Conservation (phyloP, 2,888 invertebrate genomes). For the Elysia crispata region DNA sequence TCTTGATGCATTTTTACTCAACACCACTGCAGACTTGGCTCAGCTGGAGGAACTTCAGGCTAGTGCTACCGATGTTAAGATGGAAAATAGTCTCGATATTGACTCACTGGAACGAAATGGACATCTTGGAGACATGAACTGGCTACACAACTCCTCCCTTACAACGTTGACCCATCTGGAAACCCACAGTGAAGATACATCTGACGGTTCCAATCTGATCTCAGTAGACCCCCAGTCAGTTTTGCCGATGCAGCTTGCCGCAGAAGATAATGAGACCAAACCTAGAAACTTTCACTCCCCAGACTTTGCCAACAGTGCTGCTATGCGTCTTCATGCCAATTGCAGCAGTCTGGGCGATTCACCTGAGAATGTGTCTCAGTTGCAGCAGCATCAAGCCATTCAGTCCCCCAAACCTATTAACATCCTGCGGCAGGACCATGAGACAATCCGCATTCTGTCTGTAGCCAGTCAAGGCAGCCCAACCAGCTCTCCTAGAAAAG, state of each 20-base stretch:
- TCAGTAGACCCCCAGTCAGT: slow-evolving; percentile 92
- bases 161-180: slow-evolving; percentile 48
- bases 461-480: slow-evolving; percentile 32
- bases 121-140: slow-evolving; percentile 56
- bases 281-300: slow-evolving; percentile 17
- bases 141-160: slow-evolving; percentile 59
- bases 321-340: slow-evolving; percentile 53
- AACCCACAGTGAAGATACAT: slow-evolving; percentile 42
- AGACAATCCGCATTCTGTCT: slow-evolving; percentile 42
- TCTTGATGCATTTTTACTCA: slow-evolving; percentile 56
- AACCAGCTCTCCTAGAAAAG: slow-evolving; percentile 39
- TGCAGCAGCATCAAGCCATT: slow-evolving; percentile 38
- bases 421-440: slow-evolving; percentile 39
- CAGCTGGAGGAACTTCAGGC: slow-evolving; percentile 44
- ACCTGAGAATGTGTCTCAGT: slow-evolving; percentile 58
- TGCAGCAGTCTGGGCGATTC: slow-evolving; percentile 62
- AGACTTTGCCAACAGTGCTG: slow-evolving; percentile 49
- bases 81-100: slow-evolving; percentile 55
- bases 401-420: neutral
- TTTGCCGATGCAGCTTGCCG: slow-evolving; percentile 83
- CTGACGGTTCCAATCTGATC: slow-evolving; percentile 46
- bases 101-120: slow-evolving; percentile 59
- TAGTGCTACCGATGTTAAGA: slow-evolving; percentile 38
- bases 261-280: slow-evolving; percentile 20
- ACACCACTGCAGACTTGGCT: slow-evolving; percentile 49